These are phyloP conservation scores for Anguilla japonica DNA, from an alignment of 2,113 vertebrate genomes.

Conservation along the genomic window DNA sequence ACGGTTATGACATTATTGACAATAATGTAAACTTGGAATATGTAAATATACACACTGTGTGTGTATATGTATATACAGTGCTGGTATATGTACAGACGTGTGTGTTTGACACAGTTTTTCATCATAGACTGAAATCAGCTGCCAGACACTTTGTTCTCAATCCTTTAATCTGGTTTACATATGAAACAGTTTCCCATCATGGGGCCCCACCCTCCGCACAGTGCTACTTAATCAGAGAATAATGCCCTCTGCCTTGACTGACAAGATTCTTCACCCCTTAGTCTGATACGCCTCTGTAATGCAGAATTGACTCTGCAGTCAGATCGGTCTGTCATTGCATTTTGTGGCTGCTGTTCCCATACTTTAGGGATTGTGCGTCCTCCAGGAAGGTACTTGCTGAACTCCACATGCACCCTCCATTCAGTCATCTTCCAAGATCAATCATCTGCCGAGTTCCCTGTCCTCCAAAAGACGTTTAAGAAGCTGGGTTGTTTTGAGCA, in stretches of 20 bases:
- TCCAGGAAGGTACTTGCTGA: conserved; percentile 2
- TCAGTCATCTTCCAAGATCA: not conserved
- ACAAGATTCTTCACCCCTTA: conserved; percentile 10
- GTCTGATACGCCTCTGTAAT: not conserved
- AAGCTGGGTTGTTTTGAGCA: not conserved
- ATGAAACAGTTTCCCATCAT: conserved; percentile 52
- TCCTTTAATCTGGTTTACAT: conserved; percentile 63
- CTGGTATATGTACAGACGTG: conserved; percentile 9
- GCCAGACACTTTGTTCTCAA: conserved; percentile 57
- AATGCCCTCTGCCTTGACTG: not conserved
- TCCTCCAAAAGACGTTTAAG: not conserved
- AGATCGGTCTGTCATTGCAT: not conserved
- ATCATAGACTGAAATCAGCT: conserved; percentile 39
- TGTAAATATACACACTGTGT: not conserved
- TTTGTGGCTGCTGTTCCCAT: not conserved
- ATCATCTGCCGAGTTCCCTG: not conserved
- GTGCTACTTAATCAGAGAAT: conserved; percentile 30
- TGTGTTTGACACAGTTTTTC: conserved; percentile 36
- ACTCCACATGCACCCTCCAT: conserved; percentile 5
- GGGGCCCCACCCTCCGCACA: conserved; percentile 25
- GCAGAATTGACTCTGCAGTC: not conserved
- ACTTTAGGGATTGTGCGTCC: not conserved
- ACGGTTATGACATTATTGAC: not conserved
- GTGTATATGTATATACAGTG: not conserved
- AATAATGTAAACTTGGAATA: not conserved